Percentiles rank a stretch among this genome's conserved stretches.
Evolutionary conservation across 2,113 vertebrate genomes (phyloP).

Genomic region (Misgurnus anguillicaudatus): DNA sequence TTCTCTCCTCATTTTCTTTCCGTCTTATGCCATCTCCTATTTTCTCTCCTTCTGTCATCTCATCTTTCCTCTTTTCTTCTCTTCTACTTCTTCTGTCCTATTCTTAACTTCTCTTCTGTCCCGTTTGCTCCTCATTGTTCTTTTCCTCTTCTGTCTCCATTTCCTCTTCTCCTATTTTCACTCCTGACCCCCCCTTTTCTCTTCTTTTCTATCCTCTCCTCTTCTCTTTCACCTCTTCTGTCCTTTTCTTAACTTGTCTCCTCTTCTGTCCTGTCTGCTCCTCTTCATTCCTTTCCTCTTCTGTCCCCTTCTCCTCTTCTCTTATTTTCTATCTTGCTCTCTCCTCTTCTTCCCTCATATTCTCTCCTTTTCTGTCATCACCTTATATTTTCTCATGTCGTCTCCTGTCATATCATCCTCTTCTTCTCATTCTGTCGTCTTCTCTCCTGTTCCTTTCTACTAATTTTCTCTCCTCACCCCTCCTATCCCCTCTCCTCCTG

Average conservation of each 20-base stretch:
- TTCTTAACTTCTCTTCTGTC: not conserved
- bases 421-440: too few relatives aligned
- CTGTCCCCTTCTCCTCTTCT: not conserved
- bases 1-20: not conserved
- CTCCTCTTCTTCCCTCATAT: too few relatives aligned
- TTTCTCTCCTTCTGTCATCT: not conserved
- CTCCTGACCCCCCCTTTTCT: too few relatives aligned
- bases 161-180: too few relatives aligned
- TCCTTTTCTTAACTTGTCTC: too few relatives aligned
- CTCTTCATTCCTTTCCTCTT: not conserved
- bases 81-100: too few relatives aligned
- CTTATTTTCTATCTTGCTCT: not conserved
- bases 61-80: not conserved
- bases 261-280: not conserved
- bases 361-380: too few relatives aligned
- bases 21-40: not conserved
- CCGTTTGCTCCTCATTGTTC: not conserved
- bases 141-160: too few relatives aligned
- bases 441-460: too few relatives aligned
- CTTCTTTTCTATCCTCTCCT: not conserved
- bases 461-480: too few relatives aligned
- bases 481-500: not conserved
- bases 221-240: not conserved
- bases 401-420: too few relatives aligned
- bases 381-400: too few relatives aligned